A percentile compares a stretch with the other conserved stretches of the same genome.
These are phyloP conservation scores for Eumacrocentrus americanus DNA, from an alignment of 2,888 invertebrate species.

Conservation along the genomic window DNA sequence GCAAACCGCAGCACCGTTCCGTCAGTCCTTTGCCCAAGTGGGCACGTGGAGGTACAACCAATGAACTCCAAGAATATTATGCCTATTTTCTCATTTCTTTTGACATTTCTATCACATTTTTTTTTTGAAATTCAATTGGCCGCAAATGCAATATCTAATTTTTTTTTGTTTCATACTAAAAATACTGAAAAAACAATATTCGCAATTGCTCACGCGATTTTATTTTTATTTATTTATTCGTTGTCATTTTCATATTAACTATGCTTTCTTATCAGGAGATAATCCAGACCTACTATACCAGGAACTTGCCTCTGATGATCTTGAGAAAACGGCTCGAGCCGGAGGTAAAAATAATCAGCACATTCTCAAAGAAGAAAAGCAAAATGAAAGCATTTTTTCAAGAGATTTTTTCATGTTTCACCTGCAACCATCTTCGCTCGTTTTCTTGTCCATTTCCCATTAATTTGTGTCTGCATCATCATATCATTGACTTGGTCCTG, in stretches of 20 bases:
- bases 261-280: conserved; percentile 62
- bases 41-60: conserved; percentile 65
- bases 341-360: conserved; percentile 50
- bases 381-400: not conserved
- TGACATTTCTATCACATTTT: not conserved
- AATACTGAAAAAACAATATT: not conserved
- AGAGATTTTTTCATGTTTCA: not conserved
- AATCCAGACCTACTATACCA: conserved; percentile 67
- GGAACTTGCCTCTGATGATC: conserved; percentile 63
- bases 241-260: conserved; percentile 28
- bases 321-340: conserved; percentile 49
- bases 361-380: not conserved
- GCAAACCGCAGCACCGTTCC: conserved; percentile 60
- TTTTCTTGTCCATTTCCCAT: not conserved
- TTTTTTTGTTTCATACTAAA: conserved; percentile 22
- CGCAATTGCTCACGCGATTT: conserved; percentile 17
- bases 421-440: not conserved
- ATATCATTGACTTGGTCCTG: not conserved
- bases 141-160: not conserved
- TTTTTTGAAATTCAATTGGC: not conserved
- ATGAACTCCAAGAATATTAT: not conserved
- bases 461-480: not conserved
- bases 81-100: not conserved
- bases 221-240: conserved; percentile 19
- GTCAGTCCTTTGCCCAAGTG: conserved; percentile 67